phyloP scores from a whole-genome alignment of 2,797 vertebrate genomes.

The Percopsis omiscomaycus region DNA sequence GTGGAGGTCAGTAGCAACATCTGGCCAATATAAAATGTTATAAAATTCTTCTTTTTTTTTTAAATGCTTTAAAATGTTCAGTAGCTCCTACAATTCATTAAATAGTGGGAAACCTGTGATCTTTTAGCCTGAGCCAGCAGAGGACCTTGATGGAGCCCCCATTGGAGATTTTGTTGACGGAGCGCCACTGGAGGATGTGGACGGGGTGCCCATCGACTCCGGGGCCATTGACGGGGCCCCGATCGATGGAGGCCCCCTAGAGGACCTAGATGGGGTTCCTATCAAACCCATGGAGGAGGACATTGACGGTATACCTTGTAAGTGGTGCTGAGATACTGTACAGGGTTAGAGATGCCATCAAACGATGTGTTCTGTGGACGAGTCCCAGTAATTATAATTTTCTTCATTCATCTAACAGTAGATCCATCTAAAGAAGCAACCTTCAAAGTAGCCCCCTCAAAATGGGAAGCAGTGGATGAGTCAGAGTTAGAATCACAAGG shows the following conservation, averaged over 20 bases:
- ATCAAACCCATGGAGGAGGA: slow-evolving; percentile 93
- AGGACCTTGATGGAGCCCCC: slow-evolving; percentile 94
- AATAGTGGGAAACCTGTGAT: background rate
- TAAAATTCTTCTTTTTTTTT: too few relatives aligned
- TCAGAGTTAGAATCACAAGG: slow-evolving; percentile 91
- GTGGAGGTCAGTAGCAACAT: slow-evolving; percentile 48
- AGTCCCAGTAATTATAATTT: slow-evolving; percentile 12
- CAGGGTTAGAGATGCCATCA: background rate
- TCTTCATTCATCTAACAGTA: slow-evolving; percentile 67
- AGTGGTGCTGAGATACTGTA: slow-evolving; percentile 45
- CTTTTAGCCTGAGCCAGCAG: slow-evolving; percentile 66
- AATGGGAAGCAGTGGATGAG: slow-evolving; percentile 98
- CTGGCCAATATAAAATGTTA: too few relatives aligned
- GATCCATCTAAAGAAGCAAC: slow-evolving; percentile 88
- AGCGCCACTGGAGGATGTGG: slow-evolving; percentile 88
- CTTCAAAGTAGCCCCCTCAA: slow-evolving; percentile 97
- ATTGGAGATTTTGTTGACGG: slow-evolving; percentile 91
- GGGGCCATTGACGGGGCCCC: slow-evolving; percentile 87
- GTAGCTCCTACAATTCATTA: background rate
- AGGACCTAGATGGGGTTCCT: slow-evolving; percentile 94
- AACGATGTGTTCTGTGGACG: background rate
- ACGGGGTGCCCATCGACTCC: slow-evolving; percentile 90
- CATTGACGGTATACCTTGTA: slow-evolving; percentile 94
- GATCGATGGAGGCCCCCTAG: slow-evolving; percentile 80
- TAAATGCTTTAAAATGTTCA: background rate